A percentile compares a stretch with the other conserved stretches of the same genome.
These are phyloP conservation scores for Bombus balteatus DNA, from an alignment of 1,140 invertebrate genomes.

Conservation along the genomic window DNA sequence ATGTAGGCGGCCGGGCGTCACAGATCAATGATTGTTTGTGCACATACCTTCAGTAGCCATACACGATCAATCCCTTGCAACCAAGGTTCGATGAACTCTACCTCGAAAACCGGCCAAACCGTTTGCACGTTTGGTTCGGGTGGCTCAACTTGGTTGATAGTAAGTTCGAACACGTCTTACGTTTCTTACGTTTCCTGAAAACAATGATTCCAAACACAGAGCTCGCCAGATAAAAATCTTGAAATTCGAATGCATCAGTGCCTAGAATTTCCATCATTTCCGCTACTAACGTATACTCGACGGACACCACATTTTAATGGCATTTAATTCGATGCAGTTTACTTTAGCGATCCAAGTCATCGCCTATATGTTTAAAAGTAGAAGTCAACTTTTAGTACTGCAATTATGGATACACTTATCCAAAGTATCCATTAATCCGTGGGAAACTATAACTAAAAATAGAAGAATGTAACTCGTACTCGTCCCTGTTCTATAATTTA, in stretches of 20 bases:
- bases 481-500: not conserved
- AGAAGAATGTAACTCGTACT: not conserved
- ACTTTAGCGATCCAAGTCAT: not conserved
- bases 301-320: not conserved
- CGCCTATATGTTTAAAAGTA: not conserved
- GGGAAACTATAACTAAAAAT: not conserved
- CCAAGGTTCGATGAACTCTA: conserved; percentile 53
- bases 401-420: not conserved
- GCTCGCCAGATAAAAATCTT: not conserved
- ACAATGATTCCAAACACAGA: not conserved
- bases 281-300: not conserved
- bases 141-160: conserved; percentile 24
- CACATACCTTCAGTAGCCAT: conserved; percentile 48
- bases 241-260: not conserved
- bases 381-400: not conserved
- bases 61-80: conserved; percentile 51
- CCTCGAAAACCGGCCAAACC: conserved; percentile 59
- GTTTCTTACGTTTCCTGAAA: not conserved
- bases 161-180: not conserved
- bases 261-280: not conserved
- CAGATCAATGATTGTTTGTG: conserved; percentile 56
- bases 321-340: not conserved
- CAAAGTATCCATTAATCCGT: not conserved
- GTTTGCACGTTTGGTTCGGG: conserved; percentile 44
- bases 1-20: conserved; percentile 48